Evolutionary conservation across 2,113 vertebrate species (phyloP).

Genomic region (Scytalopus superciliaris): DNA sequence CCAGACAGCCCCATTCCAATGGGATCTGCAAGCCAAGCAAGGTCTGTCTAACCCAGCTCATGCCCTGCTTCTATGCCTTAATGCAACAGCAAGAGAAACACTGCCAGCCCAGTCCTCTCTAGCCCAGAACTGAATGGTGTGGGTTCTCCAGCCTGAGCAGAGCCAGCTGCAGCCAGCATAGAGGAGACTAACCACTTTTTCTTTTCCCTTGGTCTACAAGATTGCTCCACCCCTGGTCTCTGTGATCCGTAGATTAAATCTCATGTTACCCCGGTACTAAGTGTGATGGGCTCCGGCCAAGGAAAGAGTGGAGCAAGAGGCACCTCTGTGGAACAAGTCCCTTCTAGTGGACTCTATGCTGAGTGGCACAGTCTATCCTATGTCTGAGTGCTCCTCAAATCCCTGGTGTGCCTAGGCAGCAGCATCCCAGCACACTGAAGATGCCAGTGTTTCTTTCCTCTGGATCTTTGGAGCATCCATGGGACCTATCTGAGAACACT

Average conservation of each 20-base stretch:
- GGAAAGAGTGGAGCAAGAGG: not conserved
- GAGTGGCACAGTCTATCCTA: not conserved
- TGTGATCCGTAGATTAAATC: not conserved
- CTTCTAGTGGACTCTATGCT: rapidly evolving
- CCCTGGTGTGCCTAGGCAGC: not conserved
- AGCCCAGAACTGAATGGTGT: not conserved
- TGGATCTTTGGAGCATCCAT: not conserved
- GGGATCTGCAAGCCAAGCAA: not conserved
- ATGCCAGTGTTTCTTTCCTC: not conserved
- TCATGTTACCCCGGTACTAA: not conserved
- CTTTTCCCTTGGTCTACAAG: not conserved
- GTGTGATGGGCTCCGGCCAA: not conserved
- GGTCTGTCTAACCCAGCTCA: not conserved
- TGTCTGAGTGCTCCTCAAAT: not conserved
- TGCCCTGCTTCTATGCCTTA: not conserved
- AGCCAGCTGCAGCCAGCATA: not conserved
- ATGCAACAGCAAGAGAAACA: not conserved
- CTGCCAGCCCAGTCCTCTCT: not conserved
- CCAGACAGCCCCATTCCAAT: not conserved
- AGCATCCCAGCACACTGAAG: not conserved
- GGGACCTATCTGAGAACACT: not conserved
- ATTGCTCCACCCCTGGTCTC: not conserved
- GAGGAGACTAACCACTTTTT: not conserved
- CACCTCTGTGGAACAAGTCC: not conserved
- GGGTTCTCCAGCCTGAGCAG: not conserved